Base-by-base conservation (phyloP, 2,888 invertebrate genomes). In the Cantharis flavilabris region DNA sequence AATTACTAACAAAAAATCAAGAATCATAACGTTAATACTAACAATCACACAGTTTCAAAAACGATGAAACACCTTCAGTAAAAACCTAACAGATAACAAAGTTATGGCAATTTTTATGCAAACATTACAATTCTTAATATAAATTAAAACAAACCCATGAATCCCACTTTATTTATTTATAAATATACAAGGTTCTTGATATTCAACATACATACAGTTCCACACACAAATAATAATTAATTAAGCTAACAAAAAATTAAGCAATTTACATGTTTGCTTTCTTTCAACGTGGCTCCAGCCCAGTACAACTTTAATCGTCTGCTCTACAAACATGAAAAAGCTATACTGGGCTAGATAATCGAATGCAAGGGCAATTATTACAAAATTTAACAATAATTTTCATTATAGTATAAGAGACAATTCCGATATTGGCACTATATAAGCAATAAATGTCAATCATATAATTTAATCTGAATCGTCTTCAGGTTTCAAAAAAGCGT, bases 401-500 rank as follows among this genome's bases (percentile, higher is more conserved):
- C 70, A 72, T 80, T 76, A 73, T 79, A 80, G 81, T 81, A 80
- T 80, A 84, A 82, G 81, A 79, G 75, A 77, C 62, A 67, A 67
- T 49, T 80, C 81, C 80, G 80, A 83, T 80, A 81, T 83, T 83
- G 83, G 83, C 83, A 83, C 83, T 82, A 83, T 80, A 79, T 80
- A 81, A 65, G 63, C 80, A 84, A 81, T 79, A 80, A 81, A 77
- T 72, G 78, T 72, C 65, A 20, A 77, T 79, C 69, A 77, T 72
- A 70, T 26, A 26, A 26, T 72, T 75, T 80, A 81, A 76, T 83
- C 81, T 70, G 81, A 83, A 76, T 83, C 83, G 49, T 80, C 93
- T 83, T 92, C 93, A 86, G 92, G 92, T 85, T 93, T 92, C 85
- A 93, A 89, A 89, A 92, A 92, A 88, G 91, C 90, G 91, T 93